Conservation (phyloP, 2,888 invertebrate species). For the Deilephila elpenor region DNA sequence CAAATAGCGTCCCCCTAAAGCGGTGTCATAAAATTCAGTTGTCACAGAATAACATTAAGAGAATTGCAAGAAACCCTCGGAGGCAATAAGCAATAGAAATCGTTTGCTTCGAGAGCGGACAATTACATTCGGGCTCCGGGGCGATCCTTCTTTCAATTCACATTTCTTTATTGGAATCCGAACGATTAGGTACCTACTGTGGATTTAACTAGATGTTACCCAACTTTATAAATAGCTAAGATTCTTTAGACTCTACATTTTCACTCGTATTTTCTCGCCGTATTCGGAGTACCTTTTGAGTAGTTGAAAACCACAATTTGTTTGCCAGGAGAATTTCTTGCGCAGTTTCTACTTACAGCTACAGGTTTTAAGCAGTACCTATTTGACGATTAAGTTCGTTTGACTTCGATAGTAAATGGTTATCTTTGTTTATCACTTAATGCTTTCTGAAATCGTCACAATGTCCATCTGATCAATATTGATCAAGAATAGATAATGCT, state of each 20-base stretch:
- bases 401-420: no score
- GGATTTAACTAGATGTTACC: slow-evolving; percentile 51
- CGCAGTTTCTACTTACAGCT: no score
- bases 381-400: no score
- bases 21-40: slow-evolving; percentile 68
- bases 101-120: slow-evolving; percentile 70
- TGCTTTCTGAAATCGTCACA: neutral
- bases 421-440: no score
- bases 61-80: slow-evolving; percentile 68
- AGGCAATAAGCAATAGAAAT: slow-evolving; percentile 76
- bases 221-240: slow-evolving; percentile 17
- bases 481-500: neutral
- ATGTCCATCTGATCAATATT: neutral
- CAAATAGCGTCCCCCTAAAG: slow-evolving; percentile 46
- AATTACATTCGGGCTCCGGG: slow-evolving; percentile 68
- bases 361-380: no score
- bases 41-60: slow-evolving; percentile 72
- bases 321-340: no score
- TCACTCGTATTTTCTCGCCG: neutral
- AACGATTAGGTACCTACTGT: slow-evolving; percentile 58
- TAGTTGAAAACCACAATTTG: no score
- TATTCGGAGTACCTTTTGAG: neutral
- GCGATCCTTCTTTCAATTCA: slow-evolving; percentile 73
- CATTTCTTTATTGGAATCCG: slow-evolving; percentile 70
- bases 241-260: neutral